Percentiles rank a stretch among this genome's conserved stretches.
These are phyloP conservation scores for Odontomyia ornata DNA, from an alignment of 2,888 invertebrate genomes.

Conservation along the genomic window DNA sequence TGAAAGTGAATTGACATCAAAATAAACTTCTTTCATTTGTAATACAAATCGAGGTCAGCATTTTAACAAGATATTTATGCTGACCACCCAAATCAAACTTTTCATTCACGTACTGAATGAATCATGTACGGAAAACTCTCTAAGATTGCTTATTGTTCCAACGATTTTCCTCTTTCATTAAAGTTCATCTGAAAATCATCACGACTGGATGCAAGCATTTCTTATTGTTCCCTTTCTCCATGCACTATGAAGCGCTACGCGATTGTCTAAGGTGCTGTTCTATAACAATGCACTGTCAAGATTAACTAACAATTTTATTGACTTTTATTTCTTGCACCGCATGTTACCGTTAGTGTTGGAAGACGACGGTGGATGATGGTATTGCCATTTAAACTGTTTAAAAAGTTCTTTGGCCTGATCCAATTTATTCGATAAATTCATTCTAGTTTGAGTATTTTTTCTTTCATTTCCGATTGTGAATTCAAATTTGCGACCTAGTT, in stretches of 20 bases:
- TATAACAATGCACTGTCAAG: slow-evolving; percentile 5
- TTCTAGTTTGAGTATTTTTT: no score
- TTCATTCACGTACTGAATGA: neutral
- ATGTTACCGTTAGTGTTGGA: neutral
- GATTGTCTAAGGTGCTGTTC: neutral
- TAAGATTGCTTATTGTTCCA: neutral
- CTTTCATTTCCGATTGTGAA: no score
- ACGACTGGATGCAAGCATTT: neutral
- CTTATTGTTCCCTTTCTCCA: neutral
- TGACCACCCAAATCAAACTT: neutral
- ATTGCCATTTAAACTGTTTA: neutral
- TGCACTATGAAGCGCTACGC: neutral
- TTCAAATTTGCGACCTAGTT: no score
- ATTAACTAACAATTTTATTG: slow-evolving; percentile 8
- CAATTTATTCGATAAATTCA: no score
- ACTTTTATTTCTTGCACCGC: neutral
- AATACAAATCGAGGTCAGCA: neutral
- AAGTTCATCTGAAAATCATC: slow-evolving; percentile 4
- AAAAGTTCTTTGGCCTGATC: no score
- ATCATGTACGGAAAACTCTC: neutral
- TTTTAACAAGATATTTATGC: neutral
- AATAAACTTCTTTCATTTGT: neutral
- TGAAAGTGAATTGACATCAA: slow-evolving; percentile 2
- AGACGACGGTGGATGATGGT: neutral
- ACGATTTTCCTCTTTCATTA: neutral